Conservation (phyloP, 2,888 invertebrate genomes). For the Thymelicus lineola region DNA sequence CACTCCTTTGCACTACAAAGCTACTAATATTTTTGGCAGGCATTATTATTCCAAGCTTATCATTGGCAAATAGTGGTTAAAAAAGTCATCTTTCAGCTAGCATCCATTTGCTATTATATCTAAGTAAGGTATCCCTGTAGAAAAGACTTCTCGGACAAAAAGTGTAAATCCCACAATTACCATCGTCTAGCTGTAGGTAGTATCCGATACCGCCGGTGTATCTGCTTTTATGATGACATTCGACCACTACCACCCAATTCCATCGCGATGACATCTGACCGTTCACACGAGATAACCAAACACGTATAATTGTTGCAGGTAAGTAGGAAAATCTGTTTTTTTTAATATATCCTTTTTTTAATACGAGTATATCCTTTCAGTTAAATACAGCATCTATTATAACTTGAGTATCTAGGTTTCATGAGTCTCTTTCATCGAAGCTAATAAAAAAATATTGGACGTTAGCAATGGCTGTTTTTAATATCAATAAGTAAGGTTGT, state of each 20-base stretch:
- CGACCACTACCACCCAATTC: slow-evolving; percentile 21
- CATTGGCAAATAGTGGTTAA: too few relatives aligned
- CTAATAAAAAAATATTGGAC: too few relatives aligned
- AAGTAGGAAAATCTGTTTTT: not conserved
- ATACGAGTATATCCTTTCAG: not conserved
- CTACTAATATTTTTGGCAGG: too few relatives aligned
- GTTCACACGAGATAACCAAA: slow-evolving; percentile 34
- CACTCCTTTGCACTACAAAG: too few relatives aligned
- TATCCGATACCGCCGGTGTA: slow-evolving; percentile 1
- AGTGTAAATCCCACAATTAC: not conserved
- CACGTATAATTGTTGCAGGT: slow-evolving; percentile 1
- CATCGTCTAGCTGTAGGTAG: not conserved
- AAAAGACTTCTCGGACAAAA: not conserved
- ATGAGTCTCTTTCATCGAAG: too few relatives aligned
- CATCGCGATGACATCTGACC: slow-evolving; percentile 33
- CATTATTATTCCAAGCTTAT: too few relatives aligned
- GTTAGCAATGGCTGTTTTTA: too few relatives aligned
- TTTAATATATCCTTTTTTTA: too few relatives aligned
- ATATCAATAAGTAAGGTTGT: too few relatives aligned
- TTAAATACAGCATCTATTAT: not conserved
- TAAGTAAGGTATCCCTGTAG: not conserved
- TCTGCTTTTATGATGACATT: slow-evolving; percentile 16
- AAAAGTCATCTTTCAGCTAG: too few relatives aligned
- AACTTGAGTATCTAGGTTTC: too few relatives aligned
- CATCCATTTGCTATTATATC: too few relatives aligned